Conservation (phyloP, 2,797 vertebrate genomes). For the Merluccius polli region DNA sequence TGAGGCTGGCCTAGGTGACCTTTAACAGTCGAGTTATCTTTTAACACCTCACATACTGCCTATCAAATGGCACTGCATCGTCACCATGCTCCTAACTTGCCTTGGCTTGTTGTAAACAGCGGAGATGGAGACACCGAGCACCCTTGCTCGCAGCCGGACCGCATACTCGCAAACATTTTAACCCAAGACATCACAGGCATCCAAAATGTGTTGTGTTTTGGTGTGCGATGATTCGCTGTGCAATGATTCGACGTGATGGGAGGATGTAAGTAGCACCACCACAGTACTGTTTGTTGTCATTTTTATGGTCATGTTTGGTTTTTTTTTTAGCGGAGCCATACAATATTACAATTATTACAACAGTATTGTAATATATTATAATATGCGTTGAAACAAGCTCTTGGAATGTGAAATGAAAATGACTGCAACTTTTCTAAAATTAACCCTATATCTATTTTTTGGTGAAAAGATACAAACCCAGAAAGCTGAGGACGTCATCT, state of each 20-base stretch:
- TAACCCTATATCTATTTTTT: no score
- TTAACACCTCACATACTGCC: constrained; percentile 74
- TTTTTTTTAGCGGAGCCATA: neutral
- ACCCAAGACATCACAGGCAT: neutral
- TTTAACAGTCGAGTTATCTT: constrained; percentile 82
- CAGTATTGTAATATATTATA: neutral
- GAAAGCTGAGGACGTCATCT: neutral
- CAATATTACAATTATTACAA: neutral
- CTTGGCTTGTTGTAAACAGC: neutral
- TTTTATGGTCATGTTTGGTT: neutral
- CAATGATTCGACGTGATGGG: neutral
- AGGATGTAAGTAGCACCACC: neutral
- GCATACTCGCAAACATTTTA: neutral
- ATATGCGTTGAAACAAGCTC: neutral
- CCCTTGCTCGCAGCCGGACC: no score
- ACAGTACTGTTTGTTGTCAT: neutral
- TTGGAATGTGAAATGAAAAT: neutral
- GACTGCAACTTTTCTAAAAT: no score
- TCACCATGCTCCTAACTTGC: constrained; percentile 40
- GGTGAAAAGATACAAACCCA: no score
- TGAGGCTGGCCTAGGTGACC: constrained; percentile 73
- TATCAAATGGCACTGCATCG: constrained; percentile 59
- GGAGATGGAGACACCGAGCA: neutral
- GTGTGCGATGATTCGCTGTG: neutral
- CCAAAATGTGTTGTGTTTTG: no score